A percentile compares a stretch with the other conserved stretches of the same genome.
These are phyloP conservation scores for Chelmon rostratus DNA, from an alignment of 2,797 vertebrate species.

Conservation along the genomic window DNA sequence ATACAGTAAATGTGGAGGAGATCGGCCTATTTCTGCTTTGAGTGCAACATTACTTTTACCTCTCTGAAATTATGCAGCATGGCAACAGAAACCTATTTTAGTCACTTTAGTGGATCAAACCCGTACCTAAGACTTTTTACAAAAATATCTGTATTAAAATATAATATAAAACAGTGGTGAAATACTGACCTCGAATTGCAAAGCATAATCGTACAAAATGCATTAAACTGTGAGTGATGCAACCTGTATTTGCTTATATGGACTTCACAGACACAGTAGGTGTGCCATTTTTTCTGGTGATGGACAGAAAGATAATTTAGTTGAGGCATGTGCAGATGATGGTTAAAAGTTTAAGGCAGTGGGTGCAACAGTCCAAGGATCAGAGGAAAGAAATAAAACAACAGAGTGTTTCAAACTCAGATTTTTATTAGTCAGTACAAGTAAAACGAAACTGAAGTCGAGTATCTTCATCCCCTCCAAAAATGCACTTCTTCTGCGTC, in stretches of 20 bases:
- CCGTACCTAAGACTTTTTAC: accelerated
- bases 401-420: slow-evolving; percentile 83
- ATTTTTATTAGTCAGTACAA: slow-evolving; percentile 88
- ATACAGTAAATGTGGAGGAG: neutral
- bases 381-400: slow-evolving; percentile 65
- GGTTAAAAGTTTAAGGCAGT: slow-evolving; percentile 13
- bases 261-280: neutral
- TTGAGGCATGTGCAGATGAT: neutral
- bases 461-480: slow-evolving; percentile 75
- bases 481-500: slow-evolving; percentile 76
- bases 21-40: neutral
- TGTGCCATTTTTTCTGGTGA: neutral
- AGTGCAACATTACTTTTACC: neutral
- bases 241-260: neutral
- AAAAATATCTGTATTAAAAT: neutral
- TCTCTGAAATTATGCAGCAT: neutral
- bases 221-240: neutral
- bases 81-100: neutral
- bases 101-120: neutral
- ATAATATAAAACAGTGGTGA: too few species aligned
- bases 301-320: neutral
- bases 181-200: neutral
- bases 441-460: slow-evolving; percentile 78
- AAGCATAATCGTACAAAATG: neutral
- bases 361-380: slow-evolving; percentile 47